Evolutionary conservation across 2,888 invertebrate genomes (phyloP), one percentile per base, ranked within the genome.

Genomic region (Pandemis corylana): DNA sequence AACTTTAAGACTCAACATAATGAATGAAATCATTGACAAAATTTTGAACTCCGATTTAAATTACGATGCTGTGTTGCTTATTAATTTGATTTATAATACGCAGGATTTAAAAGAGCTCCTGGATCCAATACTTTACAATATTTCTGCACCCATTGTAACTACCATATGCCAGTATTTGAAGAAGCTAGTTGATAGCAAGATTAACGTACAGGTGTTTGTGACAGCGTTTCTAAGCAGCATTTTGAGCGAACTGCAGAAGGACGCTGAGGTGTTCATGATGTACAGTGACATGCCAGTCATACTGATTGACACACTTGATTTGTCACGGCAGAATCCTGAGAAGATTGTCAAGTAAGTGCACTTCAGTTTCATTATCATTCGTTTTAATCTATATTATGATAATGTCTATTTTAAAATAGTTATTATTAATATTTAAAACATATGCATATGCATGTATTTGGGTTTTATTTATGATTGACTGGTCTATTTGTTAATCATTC

Each of bases 31-130:
- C 65, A 91, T 95, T 13, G 89, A 89, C 2, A 91, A 87, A 78
- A 78, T 95, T 0, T 78, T 93, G 6, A 89, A 88, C 9, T 88
- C 90, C 0, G 90, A 90, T 71, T 76, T 94, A 68, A 86, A 90
- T 0, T 92, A 93, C 77, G 97, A 97, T 83, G 95, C 96, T 0
- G 89, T 96, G 9, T 87, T 97, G 56, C 89, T 97, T 13, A 88
- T 98, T 41, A 91, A 96, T n/a, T 93, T 97, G 79, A 92, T 98
- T 67, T 97, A 96, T 83, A 96, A 96, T 78, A 95, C 95, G 13
- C 97, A 97, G 72, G 84, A 87, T 13, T 6, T 20, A 5, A 7
- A 20, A 3, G 15, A 82, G 10, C 92, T 97, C 67, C 92, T 96
- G 0, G 89, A 94, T 13, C 89, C 89, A 46, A 91, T 96, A 0